Evolutionary conservation across 2,113 vertebrate species (phyloP).

Genomic region (Misgurnus anguillicaudatus): DNA sequence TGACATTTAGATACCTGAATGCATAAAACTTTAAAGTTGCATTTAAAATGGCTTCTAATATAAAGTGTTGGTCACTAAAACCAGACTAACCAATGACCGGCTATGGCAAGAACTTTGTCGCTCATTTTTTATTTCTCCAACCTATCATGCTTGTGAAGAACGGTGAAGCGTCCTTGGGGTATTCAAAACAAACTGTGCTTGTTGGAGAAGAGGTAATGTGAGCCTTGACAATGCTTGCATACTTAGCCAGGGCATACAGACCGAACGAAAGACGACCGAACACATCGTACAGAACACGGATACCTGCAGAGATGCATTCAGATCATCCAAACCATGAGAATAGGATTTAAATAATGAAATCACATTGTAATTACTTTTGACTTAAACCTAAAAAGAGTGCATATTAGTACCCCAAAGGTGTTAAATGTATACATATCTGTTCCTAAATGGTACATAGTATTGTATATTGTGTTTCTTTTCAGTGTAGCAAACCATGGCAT

Average conservation of each 20-base stretch:
- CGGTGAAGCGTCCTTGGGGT: slow-evolving; percentile 74
- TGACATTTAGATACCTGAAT: too few relatives aligned
- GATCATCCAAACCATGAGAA: neutral
- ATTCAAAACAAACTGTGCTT: slow-evolving; percentile 77
- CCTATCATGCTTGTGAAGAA: slow-evolving; percentile 64
- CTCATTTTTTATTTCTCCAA: slow-evolving; percentile 44
- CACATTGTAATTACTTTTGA: too few relatives aligned
- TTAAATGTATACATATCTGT: too few relatives aligned
- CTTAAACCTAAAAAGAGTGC: too few relatives aligned
- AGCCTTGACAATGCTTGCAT: slow-evolving; percentile 65
- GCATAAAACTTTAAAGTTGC: too few relatives aligned
- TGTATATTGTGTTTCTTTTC: neutral
- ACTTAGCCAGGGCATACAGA: slow-evolving; percentile 42
- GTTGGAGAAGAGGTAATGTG: slow-evolving; percentile 74
- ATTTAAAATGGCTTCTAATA: too few relatives aligned
- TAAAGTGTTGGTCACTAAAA: neutral
- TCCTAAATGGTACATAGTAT: neutral
- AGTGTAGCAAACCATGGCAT: neutral
- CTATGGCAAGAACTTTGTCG: slow-evolving; percentile 56
- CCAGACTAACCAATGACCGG: neutral
- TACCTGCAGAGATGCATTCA: neutral
- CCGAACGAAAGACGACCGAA: slow-evolving; percentile 37
- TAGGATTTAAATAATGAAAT: neutral
- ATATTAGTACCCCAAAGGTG: too few relatives aligned
- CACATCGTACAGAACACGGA: slow-evolving; percentile 37